Percentiles rank a stretch among this genome's conserved stretches.
These are phyloP conservation scores for Holacanthus passer DNA, from an alignment of 2,113 vertebrate genomes.

Conservation along the genomic window DNA sequence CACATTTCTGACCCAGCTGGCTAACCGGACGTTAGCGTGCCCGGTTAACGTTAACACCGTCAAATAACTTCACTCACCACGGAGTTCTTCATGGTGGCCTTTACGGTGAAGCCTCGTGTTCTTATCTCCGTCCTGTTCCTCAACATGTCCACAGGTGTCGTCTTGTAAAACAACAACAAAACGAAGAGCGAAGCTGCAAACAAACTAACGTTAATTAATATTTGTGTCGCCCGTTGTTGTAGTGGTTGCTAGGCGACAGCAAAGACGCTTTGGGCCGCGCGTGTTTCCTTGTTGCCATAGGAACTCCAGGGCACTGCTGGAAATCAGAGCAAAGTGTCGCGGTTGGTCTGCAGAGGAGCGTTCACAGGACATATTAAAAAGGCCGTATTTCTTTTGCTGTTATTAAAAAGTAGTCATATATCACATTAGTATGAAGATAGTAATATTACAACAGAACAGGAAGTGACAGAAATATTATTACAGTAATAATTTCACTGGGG, in stretches of 20 bases:
- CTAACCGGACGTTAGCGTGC: too few relatives aligned
- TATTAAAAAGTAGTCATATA: neutral
- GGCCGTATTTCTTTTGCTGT: neutral
- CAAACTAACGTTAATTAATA: conserved; percentile 1
- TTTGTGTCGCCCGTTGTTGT: conserved; percentile 10
- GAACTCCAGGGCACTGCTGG: conserved; percentile 26
- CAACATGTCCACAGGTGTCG: conserved; percentile 34
- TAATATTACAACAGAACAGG: neutral
- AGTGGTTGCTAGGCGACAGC: conserved; percentile 72
- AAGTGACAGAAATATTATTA: neutral
- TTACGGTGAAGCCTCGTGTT: conserved; percentile 77
- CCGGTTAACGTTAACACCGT: neutral
- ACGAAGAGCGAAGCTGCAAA: neutral
- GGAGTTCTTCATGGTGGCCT: conserved; percentile 79
- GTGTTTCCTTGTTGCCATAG: conserved; percentile 56
- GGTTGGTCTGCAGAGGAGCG: neutral
- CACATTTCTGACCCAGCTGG: too few relatives aligned
- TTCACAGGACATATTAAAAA: neutral
- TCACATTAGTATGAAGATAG: neutral
- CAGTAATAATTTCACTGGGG: neutral
- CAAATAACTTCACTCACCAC: conserved; percentile 75
- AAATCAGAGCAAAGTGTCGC: conserved; percentile 10
- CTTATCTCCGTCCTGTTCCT: conserved; percentile 50
- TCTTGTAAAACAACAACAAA: neutral
- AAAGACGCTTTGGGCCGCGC: conserved; percentile 68